Percentiles rank a stretch among this genome's conserved stretches.
Evolutionary conservation across 1,140 invertebrate species (phyloP).

Genomic region (Lasaia peninsularis): DNA sequence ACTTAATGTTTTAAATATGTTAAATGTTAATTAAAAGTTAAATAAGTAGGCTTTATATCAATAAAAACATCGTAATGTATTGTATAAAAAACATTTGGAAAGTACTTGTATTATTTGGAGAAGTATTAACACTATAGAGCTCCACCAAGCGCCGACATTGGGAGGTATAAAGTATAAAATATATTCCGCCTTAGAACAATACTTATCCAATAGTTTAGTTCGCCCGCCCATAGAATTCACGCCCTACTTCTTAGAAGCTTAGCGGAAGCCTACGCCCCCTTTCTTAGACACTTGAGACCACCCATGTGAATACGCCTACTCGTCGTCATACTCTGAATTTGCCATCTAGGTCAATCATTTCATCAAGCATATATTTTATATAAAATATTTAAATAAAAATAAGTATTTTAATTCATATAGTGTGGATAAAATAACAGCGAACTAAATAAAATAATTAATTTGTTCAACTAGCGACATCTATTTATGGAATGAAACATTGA

Average conservation of each 20-base stretch:
- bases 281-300: conserved; percentile 18
- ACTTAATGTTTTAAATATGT: too few species aligned
- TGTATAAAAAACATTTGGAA: too few species aligned
- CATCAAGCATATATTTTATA: not conserved
- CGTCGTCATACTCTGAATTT: not conserved
- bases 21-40: too few species aligned
- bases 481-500: not conserved
- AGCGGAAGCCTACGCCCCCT: conserved; percentile 37
- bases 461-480: conserved; percentile 15
- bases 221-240: conserved; percentile 43
- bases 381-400: not conserved
- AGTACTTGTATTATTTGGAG: too few species aligned
- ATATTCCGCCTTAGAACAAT: conserved; percentile 16
- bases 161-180: not conserved
- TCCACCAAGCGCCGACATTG: too few species aligned
- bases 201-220: conserved; percentile 33
- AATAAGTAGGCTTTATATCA: too few species aligned
- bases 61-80: too few species aligned
- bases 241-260: conserved; percentile 63
- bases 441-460: too few species aligned
- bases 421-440: too few species aligned
- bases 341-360: conserved; percentile 4
- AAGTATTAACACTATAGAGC: too few species aligned
- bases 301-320: conserved; percentile 18
- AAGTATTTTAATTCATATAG: not conserved